Percentiles rank a stretch among this genome's conserved stretches.
Conservation (phyloP, 2,113 vertebrate species). For the Platanista minor region DNA sequence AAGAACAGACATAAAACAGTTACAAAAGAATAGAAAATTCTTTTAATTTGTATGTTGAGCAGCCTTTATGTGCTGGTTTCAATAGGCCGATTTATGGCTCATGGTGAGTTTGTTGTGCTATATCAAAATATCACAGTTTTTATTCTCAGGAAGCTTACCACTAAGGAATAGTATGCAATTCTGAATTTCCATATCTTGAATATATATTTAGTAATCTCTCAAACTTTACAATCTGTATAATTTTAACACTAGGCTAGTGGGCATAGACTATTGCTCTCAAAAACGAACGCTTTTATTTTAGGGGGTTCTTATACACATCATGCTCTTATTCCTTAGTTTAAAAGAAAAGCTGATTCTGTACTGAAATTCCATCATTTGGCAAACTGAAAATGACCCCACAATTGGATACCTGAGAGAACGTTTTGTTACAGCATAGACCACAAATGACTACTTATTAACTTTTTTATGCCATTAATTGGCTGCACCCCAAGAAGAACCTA, state of each 20-base stretch:
- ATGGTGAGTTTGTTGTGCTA: background rate
- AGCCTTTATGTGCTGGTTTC: background rate
- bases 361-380: conserved; percentile 68
- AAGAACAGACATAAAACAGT: background rate
- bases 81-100: background rate
- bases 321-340: conserved; percentile 51
- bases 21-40: background rate
- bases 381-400: conserved; percentile 50
- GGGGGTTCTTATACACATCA: background rate
- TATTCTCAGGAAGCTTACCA: background rate
- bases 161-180: background rate
- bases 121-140: background rate
- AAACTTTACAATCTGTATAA: background rate
- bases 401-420: conserved; percentile 43
- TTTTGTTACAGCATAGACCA: background rate
- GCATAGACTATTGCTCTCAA: background rate
- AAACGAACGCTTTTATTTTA: conserved; percentile 29
- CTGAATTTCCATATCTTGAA: conserved; percentile 4
- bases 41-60: background rate
- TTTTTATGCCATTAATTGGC: background rate
- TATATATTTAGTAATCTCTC: background rate
- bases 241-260: conserved; percentile 29
- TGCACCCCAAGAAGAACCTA: background rate
- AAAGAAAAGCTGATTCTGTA: conserved; percentile 50
- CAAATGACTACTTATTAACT: conserved; percentile 29